A percentile compares a stretch with the other conserved stretches of the same genome.
Conservation (phyloP, 2,113 vertebrate genomes). For the Macroglossus sobrinus region DNA sequence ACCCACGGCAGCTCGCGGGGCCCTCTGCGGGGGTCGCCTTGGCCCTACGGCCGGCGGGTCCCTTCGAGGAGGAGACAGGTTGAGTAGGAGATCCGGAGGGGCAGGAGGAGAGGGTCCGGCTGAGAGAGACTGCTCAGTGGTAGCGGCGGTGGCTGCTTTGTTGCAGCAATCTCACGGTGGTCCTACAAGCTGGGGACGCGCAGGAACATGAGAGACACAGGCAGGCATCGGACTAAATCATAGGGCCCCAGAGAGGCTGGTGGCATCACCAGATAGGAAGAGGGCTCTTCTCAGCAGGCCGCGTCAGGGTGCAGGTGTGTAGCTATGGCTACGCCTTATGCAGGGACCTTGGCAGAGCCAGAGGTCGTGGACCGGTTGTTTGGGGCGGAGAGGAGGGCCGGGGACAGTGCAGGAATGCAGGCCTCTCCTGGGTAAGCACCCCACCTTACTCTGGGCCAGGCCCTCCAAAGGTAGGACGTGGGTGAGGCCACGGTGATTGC, state of each 20-base stretch:
- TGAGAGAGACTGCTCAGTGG: neutral
- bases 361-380: neutral
- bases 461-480: conserved; percentile 46
- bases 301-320: neutral
- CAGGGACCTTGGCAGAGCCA: neutral
- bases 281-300: neutral
- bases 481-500: conserved; percentile 21
- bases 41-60: neutral
- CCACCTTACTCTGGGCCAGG: neutral
- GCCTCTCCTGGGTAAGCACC: neutral
- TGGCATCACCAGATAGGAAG: neutral
- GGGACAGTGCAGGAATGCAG: neutral
- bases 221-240: neutral
- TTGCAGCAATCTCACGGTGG: neutral
- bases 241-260: neutral
- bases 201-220: neutral
- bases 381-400: neutral
- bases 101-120: neutral
- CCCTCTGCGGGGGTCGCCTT: neutral
- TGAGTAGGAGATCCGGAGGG: neutral
- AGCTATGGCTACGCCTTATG: accelerated
- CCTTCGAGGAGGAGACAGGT: neutral
- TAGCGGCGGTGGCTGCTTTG: neutral
- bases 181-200: neutral
- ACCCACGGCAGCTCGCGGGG: neutral